Evolutionary conservation across 2,888 invertebrate genomes (phyloP).

Genomic region (Cylloceria caligata): DNA sequence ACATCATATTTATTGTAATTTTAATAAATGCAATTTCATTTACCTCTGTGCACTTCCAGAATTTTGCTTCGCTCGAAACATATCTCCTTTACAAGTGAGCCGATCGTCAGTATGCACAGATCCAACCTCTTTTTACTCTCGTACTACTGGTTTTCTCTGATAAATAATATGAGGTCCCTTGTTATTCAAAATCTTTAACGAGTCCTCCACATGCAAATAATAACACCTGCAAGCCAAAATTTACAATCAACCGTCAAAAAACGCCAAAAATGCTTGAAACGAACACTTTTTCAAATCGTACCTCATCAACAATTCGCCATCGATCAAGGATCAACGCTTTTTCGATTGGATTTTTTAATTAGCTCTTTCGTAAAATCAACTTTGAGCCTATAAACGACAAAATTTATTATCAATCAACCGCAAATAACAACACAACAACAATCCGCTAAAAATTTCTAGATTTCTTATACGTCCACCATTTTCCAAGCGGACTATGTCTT

Average conservation of each 20-base stretch:
- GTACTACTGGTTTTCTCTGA: neutral
- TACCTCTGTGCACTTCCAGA: slow-evolving; percentile 10
- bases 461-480: slow-evolving; percentile 56
- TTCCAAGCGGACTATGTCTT: slow-evolving; percentile 48
- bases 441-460: slow-evolving; percentile 23
- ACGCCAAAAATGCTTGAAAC: neutral
- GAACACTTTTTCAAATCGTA: neutral
- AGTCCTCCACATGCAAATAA: neutral
- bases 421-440: slow-evolving; percentile 33
- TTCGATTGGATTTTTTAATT: no score
- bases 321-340: neutral
- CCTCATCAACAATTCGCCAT: neutral
- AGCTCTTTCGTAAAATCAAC: no score
- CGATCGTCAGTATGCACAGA: neutral
- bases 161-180: neutral
- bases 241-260: neutral
- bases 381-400: neutral
- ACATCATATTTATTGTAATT: no score
- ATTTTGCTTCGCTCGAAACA: slow-evolving; percentile 21
- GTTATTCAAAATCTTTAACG: neutral
- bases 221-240: neutral
- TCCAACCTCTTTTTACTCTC: neutral
- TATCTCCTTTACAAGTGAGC: slow-evolving; percentile 1
- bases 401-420: neutral
- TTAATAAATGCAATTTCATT: neutral